These are phyloP conservation scores for Apostichopus japonicus DNA, from an alignment of 35 echinoderm and acorn worm genomes.

Conservation along the genomic window DNA sequence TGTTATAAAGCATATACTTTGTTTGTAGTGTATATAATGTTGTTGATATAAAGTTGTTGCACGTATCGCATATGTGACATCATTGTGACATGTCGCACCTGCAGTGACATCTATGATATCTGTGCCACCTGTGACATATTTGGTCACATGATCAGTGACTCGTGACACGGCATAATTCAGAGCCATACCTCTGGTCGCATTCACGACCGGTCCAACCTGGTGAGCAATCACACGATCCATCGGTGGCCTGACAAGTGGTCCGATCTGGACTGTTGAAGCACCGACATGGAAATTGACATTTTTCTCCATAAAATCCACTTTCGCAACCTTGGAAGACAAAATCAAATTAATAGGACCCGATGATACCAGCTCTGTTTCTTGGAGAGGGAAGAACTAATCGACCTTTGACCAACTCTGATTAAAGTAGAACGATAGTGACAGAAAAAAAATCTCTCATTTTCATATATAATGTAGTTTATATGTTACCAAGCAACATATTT, in stretches of 20 bases:
- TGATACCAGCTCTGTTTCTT: too few relatives aligned
- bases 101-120: background rate
- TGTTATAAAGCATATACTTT: background rate
- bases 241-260: background rate
- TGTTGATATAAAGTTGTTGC: background rate
- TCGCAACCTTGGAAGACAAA: background rate
- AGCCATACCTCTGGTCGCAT: slow-evolving; percentile 2
- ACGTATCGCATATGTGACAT: background rate
- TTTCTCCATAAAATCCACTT: background rate
- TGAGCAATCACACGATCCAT: slow-evolving; percentile 14
- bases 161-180: background rate
- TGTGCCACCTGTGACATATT: background rate
- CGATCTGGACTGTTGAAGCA: background rate
- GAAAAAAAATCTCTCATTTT: too few relatives aligned
- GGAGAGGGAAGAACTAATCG: too few relatives aligned
- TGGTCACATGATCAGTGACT: background rate
- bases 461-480: too few relatives aligned
- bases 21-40: background rate
- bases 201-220: slow-evolving; percentile 20
- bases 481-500: too few relatives aligned
- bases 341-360: background rate
- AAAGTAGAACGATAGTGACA: too few relatives aligned
- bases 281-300: slow-evolving; percentile 1
- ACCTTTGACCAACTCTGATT: too few relatives aligned
- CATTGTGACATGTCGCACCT: background rate